Percentiles rank a stretch among this genome's conserved stretches.
Evolutionary conservation across 2,113 vertebrate species (phyloP).

Genomic region (Meriones unguiculatus): DNA sequence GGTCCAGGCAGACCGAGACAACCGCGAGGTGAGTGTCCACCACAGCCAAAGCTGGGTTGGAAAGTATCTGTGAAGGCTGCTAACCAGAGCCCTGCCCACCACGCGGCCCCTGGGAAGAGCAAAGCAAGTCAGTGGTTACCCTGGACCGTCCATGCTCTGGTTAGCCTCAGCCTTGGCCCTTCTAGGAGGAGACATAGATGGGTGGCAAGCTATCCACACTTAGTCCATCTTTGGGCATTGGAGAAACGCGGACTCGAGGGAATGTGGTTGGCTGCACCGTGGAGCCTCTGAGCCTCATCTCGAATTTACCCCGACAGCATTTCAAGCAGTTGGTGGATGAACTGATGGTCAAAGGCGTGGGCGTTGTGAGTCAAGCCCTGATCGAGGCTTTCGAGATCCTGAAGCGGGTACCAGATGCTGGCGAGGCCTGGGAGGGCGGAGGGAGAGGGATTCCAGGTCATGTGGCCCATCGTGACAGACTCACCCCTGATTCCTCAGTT

Average conservation of each 20-base stretch:
- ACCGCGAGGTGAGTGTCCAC: conserved; percentile 93
- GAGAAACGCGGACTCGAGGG: background rate
- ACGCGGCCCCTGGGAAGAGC: background rate
- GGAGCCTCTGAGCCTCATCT: background rate
- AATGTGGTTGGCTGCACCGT: background rate
- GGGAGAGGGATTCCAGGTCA: accelerated
- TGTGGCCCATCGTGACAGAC: accelerated
- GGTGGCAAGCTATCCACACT: background rate
- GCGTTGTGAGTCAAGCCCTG: conserved; percentile 94
- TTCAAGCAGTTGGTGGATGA: conserved; percentile 95
- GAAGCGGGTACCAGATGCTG: conserved; percentile 88
- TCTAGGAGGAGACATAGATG: background rate
- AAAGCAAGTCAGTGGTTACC: background rate
- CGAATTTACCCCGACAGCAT: conserved; percentile 87
- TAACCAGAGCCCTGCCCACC: background rate
- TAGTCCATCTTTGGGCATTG: background rate
- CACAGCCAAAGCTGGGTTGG: accelerated
- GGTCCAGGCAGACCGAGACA: conserved; percentile 97
- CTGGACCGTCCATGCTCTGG: background rate
- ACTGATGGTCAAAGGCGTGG: conserved; percentile 96
- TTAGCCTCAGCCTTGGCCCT: too few species aligned
- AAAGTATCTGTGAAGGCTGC: background rate
- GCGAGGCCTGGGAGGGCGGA: accelerated
- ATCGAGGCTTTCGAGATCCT: conserved; percentile 96
- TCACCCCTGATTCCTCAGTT: conserved; percentile 78